Base-by-base conservation (phyloP, 2,888 invertebrate genomes). In the Drosophila neutralis region DNA sequence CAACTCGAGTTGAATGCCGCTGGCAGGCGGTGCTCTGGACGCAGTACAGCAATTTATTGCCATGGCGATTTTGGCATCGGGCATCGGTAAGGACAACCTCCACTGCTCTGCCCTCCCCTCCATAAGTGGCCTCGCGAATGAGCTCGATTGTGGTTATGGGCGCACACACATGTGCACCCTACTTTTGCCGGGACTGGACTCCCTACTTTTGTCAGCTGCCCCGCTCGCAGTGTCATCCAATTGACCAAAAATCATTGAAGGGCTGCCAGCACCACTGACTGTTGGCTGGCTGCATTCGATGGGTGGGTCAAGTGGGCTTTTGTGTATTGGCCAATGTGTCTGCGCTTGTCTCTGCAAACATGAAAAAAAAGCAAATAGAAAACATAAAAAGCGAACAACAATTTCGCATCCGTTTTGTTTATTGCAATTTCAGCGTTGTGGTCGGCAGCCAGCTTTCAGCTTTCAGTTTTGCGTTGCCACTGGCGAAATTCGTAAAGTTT, bases 31-130 rank as follows among this genome's bases (percentile, higher is more conserved):
- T 24, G 65, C 78, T 65, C 78, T 72, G 73, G 78, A 78, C 79
- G 70, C 71, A 75, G 74, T 72, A 76, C 79, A 74, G 82, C 87
- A 86, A 87, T 87, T 87, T 86, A 90, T 89, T 90, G 89, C 83
- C 87, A 87, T 87, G 78, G 90, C 87, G 77, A 89, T 88, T 88
- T n/a, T 42, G 42, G n/a, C 48, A 53, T 24, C 38, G 57, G 59
- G 38, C 54, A 54, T 48, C 38, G 45, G 33, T 49, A 61, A 42
- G 51, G 67, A 57, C 58, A 38, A 45, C 48, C 66, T 59, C 58
- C 63, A 45, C 67, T 58, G 69, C 67, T 70, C 59, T 62, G 61
- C 53, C 59, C 58, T 48, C 60, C 61, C 65, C 60, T 61, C n/a
- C 69, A 78, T 81, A 73, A 81, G 84, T 84, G 79, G 78, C 80